These are phyloP conservation scores for Sebastes minor DNA, from an alignment of 2,797 vertebrate genomes.

Conservation along the genomic window DNA sequence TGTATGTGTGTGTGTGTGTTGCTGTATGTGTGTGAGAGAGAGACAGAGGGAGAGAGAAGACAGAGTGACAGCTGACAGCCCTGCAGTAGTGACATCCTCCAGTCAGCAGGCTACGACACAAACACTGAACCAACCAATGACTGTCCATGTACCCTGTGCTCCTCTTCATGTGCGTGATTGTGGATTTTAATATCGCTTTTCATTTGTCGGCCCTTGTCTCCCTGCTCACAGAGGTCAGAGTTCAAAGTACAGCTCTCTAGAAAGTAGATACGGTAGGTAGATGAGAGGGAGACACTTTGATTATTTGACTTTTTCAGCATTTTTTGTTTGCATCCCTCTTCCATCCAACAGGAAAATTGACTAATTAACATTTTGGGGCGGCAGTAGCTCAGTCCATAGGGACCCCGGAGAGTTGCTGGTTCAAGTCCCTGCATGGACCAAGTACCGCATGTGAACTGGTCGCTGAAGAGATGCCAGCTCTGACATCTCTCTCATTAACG, in stretches of 20 bases:
- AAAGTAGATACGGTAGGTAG: no score
- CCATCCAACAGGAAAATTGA: no score
- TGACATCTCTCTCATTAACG: no score
- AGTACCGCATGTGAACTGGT: no score
- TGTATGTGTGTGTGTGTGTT: not conserved
- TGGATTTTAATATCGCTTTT: slow-evolving; percentile 32
- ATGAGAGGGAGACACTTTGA: no score
- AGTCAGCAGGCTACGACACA: slow-evolving; percentile 2
- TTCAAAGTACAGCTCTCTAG: not conserved
- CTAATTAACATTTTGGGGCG: no score
- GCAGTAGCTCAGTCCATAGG: no score
- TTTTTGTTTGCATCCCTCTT: no score
- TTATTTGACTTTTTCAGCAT: no score
- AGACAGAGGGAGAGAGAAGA: slow-evolving; percentile 28
- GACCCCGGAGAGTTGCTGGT: no score
- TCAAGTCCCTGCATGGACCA: no score
- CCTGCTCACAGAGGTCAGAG: not conserved
- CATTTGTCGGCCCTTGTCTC: slow-evolving; percentile 31
- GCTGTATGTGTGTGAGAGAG: not conserved
- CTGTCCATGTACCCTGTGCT: slow-evolving; percentile 36
- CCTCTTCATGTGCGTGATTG: slow-evolving; percentile 31
- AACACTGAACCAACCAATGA: slow-evolving; percentile 32
- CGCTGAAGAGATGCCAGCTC: no score
- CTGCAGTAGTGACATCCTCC: slow-evolving; percentile 56
- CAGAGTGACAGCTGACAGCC: slow-evolving; percentile 78